Base-by-base conservation (phyloP, 2,888 invertebrate genomes). In the Drosophila mettleri region DNA sequence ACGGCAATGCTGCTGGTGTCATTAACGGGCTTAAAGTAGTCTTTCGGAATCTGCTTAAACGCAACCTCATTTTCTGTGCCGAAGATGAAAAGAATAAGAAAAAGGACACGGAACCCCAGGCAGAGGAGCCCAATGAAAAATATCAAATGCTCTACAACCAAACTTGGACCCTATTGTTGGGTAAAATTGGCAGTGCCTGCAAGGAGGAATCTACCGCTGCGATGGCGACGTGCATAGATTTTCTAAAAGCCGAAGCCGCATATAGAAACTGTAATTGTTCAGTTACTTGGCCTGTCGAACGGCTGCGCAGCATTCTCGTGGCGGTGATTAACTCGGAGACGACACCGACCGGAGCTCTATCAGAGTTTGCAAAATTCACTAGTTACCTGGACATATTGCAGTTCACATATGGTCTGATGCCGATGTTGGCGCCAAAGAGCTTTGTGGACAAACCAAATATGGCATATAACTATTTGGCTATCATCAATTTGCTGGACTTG, bases 371-470 rank as follows among this genome's bases (percentile, higher is more conserved):
- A 87, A 96, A 96, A 91, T 96, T 95, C 90, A 93, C 95, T 0
- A 93, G 94, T 62, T 96, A 95, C 90, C 94, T 95, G 74, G 97
- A 98, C 90, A 94, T 97, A 18, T 93, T 97, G 68, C 96, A 95
- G 89, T 94, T 95, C 88, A 94, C 95, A 0, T 95, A 97, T 93
- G 94, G 94, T 89, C 89, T 94, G 57, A 88, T 95, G 80, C 93
- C 94, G 14, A 91, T 92, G 80, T 92, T 93, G 89, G 95, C 94
- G 29, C 94, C 94, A 85, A 91, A 93, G 16, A 67, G 80, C 39
- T 93, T 94, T 72, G 93, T 92, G 31, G 93, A 93, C n/a, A 79
- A 83, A 20, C 92, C 91, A 39, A 94, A 94, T 88, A 94, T 94
- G 78, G 87, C 85, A 3, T 93, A 94, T 79, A 96, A 95, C 90